Evolutionary conservation across 2,888 invertebrate genomes (phyloP).

Genomic region (Neocrepidodera transversa): DNA sequence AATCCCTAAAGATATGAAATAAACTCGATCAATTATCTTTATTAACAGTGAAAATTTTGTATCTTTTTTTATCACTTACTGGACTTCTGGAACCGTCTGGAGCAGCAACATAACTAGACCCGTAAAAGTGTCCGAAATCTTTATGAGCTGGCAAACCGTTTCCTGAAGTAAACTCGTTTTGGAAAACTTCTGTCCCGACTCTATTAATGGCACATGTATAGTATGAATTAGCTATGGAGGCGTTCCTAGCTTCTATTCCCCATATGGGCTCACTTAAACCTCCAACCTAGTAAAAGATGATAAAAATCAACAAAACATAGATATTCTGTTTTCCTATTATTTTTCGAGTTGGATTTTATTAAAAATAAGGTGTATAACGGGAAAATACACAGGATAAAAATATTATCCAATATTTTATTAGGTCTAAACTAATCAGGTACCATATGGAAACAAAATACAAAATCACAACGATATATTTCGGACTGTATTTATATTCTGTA

Average conservation of each 20-base stretch:
- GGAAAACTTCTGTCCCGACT: conserved; percentile 88
- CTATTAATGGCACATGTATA: conserved; percentile 93
- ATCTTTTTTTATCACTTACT: no score
- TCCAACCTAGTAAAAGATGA: conserved; percentile 57
- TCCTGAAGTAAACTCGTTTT: conserved; percentile 84
- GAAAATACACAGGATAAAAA: no score
- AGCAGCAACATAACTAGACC: conserved; percentile 91
- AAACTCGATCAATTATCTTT: no score
- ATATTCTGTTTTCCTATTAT: not conserved
- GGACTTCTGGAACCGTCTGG: conserved; percentile 94
- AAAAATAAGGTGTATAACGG: no score
- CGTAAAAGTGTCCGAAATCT: conserved; percentile 93
- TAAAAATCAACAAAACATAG: not conserved
- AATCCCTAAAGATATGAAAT: conserved; percentile 43
- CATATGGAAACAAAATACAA: no score
- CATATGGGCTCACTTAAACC: conserved; percentile 89
- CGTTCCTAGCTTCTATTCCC: conserved; percentile 94
- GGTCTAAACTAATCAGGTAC: no score
- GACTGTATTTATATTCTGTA: no score
- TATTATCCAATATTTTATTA: no score
- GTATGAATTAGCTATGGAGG: conserved; percentile 94
- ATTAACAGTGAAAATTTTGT: no score
- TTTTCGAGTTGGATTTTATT: not conserved
- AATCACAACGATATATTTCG: no score
- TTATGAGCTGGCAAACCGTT: conserved; percentile 77